Percentiles rank a stretch among this genome's conserved stretches.
Evolutionary conservation across 1,140 invertebrate genomes (phyloP).

Genomic region (Drosophila quadrilineata): DNA sequence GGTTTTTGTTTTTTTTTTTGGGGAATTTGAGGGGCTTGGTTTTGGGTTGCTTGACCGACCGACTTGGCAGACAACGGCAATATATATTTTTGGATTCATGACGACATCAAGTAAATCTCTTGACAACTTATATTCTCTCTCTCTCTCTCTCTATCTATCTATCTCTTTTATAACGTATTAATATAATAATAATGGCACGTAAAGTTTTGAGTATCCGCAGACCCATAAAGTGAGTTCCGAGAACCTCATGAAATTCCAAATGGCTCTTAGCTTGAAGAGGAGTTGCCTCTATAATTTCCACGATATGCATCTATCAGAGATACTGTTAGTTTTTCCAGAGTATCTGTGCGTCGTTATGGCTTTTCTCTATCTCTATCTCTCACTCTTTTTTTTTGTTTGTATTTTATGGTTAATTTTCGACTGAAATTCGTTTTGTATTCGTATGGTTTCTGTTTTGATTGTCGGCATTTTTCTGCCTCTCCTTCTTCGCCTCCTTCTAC

Average conservation of each 20-base stretch:
- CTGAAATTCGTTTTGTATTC: slow-evolving; percentile 44
- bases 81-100: slow-evolving; percentile 64
- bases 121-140: slow-evolving; percentile 8
- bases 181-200: slow-evolving; percentile 58
- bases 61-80: slow-evolving; percentile 31
- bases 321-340: slow-evolving; percentile 1
- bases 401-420: slow-evolving; percentile 54
- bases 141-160: neutral
- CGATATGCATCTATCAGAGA: neutral
- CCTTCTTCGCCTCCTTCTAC: neutral
- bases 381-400: no score
- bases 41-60: slow-evolving; percentile 52
- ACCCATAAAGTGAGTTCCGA: neutral
- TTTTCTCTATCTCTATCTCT: slow-evolving; percentile 20
- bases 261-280: neutral
- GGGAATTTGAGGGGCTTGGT: no score
- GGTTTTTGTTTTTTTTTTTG: slow-evolving; percentile 1
- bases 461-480: slow-evolving; percentile 44
- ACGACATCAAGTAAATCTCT: slow-evolving; percentile 47
- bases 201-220: slow-evolving; percentile 19
- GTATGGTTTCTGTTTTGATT: slow-evolving; percentile 76
- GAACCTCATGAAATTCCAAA: neutral
- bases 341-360: slow-evolving; percentile 2
- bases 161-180: slow-evolving; percentile 27
- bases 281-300: no score